A percentile compares a stretch with the other conserved stretches of the same genome.
Conservation (phyloP, 2,797 vertebrate species). For the Channa striata region DNA sequence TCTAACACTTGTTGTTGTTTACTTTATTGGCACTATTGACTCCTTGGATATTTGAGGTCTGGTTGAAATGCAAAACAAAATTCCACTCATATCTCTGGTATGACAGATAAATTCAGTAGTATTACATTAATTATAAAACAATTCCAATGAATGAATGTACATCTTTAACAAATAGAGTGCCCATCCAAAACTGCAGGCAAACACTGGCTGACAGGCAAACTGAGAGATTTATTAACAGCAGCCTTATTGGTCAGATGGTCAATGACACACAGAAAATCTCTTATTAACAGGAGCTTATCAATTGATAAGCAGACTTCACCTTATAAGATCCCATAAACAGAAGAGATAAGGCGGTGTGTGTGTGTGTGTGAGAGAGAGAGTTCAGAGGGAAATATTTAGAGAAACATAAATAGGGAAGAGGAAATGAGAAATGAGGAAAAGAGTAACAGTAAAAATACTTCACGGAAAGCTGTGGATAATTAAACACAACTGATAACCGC, state of each 20-base stretch:
- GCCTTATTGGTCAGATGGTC: slow-evolving; percentile 50
- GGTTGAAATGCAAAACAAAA: slow-evolving; percentile 18
- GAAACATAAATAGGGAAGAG: slow-evolving; percentile 9
- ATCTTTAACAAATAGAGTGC: background rate
- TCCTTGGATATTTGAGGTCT: background rate
- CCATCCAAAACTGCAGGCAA: slow-evolving; percentile 14
- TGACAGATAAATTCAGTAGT: slow-evolving; percentile 25
- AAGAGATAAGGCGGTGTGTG: background rate
- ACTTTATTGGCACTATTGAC: background rate
- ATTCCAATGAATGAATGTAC: slow-evolving; percentile 5
- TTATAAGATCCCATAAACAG: slow-evolving; percentile 26
- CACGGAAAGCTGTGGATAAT: slow-evolving; percentile 1
- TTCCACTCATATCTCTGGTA: slow-evolving; percentile 30
- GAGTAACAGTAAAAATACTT: background rate
- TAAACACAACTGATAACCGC: background rate
- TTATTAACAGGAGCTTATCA: slow-evolving; percentile 60
- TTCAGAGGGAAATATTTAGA: background rate
- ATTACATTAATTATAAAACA: too few relatives aligned
- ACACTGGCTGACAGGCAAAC: slow-evolving; percentile 18
- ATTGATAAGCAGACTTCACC: slow-evolving; percentile 55
- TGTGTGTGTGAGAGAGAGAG: background rate
- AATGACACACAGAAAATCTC: slow-evolving; percentile 65
- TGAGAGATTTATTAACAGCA: slow-evolving; percentile 32
- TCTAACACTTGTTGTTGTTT: background rate
- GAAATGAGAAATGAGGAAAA: background rate